Evolutionary conservation across 2,797 vertebrate species (phyloP).

Genomic region (Pseudochirops corinnae): DNA sequence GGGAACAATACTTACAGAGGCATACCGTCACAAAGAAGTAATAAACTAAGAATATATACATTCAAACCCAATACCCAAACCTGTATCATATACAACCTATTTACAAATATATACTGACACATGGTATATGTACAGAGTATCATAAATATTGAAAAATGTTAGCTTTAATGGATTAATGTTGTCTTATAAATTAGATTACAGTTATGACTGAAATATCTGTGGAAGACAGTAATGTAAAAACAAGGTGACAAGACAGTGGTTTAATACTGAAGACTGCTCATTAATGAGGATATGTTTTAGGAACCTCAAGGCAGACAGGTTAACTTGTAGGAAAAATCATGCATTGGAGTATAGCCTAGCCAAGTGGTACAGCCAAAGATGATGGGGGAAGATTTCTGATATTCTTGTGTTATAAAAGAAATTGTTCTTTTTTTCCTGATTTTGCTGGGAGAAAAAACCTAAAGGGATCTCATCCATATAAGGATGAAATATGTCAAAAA

Average conservation of each 20-base stretch:
- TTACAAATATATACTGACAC: conserved; percentile 91
- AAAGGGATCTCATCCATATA: conserved; percentile 44
- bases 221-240: conserved; percentile 90
- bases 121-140: conserved; percentile 90
- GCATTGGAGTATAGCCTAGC: conserved; percentile 68
- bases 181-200: conserved; percentile 97
- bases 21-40: conserved; percentile 84
- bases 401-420: conserved; percentile 43
- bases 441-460: conserved; percentile 64
- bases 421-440: conserved; percentile 42
- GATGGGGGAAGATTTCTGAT: neutral
- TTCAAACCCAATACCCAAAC: conserved; percentile 75
- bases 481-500: conserved; percentile 60
- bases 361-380: conserved; percentile 73
- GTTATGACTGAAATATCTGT: conserved; percentile 90
- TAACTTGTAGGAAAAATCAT: conserved; percentile 59
- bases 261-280: conserved; percentile 87
- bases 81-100: conserved; percentile 86
- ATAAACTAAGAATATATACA: conserved; percentile 87
- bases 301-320: conserved; percentile 75
- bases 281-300: conserved; percentile 76
- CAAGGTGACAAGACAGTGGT: conserved; percentile 86
- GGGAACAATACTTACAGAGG: conserved; percentile 76
- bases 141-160: conserved; percentile 99
- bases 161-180: conserved; percentile 93